Conservation (phyloP, 2,888 invertebrate genomes). For the Phyto melanocephala region DNA sequence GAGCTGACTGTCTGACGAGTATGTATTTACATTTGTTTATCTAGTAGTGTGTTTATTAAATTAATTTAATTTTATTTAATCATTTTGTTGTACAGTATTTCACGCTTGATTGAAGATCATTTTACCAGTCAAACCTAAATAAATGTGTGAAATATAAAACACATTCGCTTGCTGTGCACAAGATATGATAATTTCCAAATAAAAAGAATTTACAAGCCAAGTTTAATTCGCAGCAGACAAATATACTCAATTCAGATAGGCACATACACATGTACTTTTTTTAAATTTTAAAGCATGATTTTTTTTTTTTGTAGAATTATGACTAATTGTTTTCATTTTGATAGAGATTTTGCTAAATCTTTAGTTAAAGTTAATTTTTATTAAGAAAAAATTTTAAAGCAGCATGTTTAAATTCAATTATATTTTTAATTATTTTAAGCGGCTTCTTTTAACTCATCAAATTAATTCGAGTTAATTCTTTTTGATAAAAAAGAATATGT, state of each 20-base stretch:
- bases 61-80: slow-evolving; percentile 54
- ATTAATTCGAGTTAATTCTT: not conserved
- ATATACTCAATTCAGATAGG: not conserved
- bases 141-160: slow-evolving; percentile 50
- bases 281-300: not conserved
- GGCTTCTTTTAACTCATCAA: not conserved
- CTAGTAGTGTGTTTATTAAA: slow-evolving; percentile 46
- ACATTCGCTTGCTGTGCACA: not conserved
- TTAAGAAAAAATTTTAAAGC: not conserved
- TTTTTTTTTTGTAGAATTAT: too few species aligned
- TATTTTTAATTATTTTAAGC: not conserved
- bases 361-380: not conserved
- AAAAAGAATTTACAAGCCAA: not conserved
- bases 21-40: slow-evolving; percentile 13
- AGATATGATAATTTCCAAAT: slow-evolving; percentile 29
- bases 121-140: slow-evolving; percentile 6
- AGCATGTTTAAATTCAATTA: not conserved
- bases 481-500: too few species aligned
- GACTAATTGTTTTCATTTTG: not conserved
- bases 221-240: not conserved
- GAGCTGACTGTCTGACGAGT: not conserved
- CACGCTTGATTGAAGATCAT: slow-evolving; percentile 52
- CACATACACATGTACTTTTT: too few species aligned
- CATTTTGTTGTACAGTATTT: slow-evolving; percentile 47
- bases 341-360: not conserved